Conservation (phyloP, 1,140 invertebrate species). For the Proales similis region DNA sequence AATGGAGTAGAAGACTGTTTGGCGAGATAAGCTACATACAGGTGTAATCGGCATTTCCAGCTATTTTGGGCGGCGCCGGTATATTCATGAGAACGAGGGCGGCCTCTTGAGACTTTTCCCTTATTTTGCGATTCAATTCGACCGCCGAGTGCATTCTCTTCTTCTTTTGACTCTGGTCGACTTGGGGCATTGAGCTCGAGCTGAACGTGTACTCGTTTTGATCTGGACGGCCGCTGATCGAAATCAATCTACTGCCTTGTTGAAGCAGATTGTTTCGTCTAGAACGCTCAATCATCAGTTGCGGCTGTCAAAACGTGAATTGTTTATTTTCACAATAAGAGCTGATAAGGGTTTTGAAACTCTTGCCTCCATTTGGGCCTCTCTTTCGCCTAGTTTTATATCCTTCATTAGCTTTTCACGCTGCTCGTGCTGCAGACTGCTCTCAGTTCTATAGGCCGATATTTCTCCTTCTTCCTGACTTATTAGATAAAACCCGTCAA, state of each 20-base stretch:
- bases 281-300: constrained; percentile 6
- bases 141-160: constrained; percentile 98
- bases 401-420: constrained; percentile 88
- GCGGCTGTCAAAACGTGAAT: no score
- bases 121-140: constrained; percentile 93
- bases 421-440: constrained; percentile 98
- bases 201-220: constrained; percentile 4
- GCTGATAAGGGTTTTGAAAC: no score
- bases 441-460: constrained; percentile 94
- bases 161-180: constrained; percentile 84
- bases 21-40: constrained; percentile 71
- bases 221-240: background rate
- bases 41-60: constrained; percentile 65
- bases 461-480: constrained; percentile 61
- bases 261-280: constrained; percentile 3
- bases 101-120: constrained; percentile 88
- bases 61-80: constrained; percentile 83
- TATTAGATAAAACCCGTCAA: background rate
- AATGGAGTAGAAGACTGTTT: constrained; percentile 21
- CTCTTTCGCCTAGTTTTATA: no score
- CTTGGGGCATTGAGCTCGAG: no score
- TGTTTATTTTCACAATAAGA: no score
- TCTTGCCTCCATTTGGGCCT: background rate
- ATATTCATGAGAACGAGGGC: constrained; percentile 95
- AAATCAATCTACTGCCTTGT: constrained; percentile 23